Evolutionary conservation across 1,140 invertebrate species (phyloP), one percentile per base, ranked within the genome.

Genomic region (Parapsyche elsis): DNA sequence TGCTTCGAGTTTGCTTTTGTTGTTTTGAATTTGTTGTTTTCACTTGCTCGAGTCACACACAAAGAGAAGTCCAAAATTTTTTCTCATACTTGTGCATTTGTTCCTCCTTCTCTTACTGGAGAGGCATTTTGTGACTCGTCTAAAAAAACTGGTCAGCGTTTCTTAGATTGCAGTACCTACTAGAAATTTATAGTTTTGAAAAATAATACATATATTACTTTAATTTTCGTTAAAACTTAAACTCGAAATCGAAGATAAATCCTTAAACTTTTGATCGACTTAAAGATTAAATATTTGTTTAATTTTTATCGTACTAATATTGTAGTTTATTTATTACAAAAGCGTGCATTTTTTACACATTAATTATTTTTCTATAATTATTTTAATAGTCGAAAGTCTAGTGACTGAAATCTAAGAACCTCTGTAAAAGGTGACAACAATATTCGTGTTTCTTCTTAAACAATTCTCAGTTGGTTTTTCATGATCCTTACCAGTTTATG

Each of bases 11-110:
- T 30, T 67, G 24, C 21, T 24, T 67, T 67, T 24, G 9, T 67
- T 24, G 10, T 26, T 67, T 67, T 24, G 24, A 0, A 24, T 67
- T 12, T 26, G 64, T 67, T 67, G 64, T 67, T 26, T 26, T 67
- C 64, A 67, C 64, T 67, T 67, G 26, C 24, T 67, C 23, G 64
- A 67, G 64, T 67, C 64, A 9, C 64, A 9, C 64, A 26, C 9
- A 5, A 53, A 12, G 23, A 26, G 24, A 7, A 67, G 9, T 23
- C 26, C 64, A 53, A 53, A 53, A 53, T 16, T 14, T 38, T 38
- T 38, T 38, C 30, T 38, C 7, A 1, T 38, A 38, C 7, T 1
- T 7, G 30, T 38, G 30, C 7, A 38, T 38, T 38, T 38, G 30
- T 38, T 53, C 49, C 49, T 53, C 49, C 49, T 10, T 53, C 16